These are phyloP conservation scores for Siphamia tubifer DNA, from an alignment of 2,113 vertebrate genomes.

Conservation along the genomic window DNA sequence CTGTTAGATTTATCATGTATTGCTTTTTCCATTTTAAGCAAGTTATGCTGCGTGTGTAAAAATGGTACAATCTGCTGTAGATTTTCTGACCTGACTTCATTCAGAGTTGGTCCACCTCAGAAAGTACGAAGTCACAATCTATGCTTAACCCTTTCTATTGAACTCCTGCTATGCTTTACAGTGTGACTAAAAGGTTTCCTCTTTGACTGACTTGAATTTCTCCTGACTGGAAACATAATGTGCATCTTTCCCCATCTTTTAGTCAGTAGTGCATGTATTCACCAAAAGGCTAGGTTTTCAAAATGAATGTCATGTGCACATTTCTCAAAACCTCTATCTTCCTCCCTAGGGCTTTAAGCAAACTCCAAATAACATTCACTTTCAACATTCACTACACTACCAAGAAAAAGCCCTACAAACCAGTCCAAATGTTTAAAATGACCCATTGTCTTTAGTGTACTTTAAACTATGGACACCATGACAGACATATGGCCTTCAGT, in stretches of 20 bases:
- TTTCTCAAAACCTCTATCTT: too few species aligned
- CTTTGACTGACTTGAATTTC: not conserved
- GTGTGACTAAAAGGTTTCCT: too few species aligned
- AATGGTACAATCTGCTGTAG: not conserved
- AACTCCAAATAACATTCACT: too few species aligned
- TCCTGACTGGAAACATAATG: not conserved
- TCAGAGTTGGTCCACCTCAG: not conserved
- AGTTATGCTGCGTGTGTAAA: not conserved
- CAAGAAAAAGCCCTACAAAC: too few species aligned
- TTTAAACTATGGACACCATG: too few species aligned
- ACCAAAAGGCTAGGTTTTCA: too few species aligned
- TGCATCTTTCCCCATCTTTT: not conserved
- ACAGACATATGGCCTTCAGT: too few species aligned
- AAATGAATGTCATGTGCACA: too few species aligned
- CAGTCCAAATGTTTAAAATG: too few species aligned
- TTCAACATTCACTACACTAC: too few species aligned
- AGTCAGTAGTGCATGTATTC: not conserved
- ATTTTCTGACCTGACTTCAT: not conserved
- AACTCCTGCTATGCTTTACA: not conserved
- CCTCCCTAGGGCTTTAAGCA: too few species aligned
- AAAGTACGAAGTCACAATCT: not conserved
- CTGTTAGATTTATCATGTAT: not conserved
- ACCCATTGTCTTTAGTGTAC: too few species aligned
- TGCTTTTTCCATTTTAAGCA: not conserved
- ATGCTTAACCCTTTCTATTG: not conserved